phyloP scores from a whole-genome alignment of 2,113 vertebrate species.

The Plecotus auritus region DNA sequence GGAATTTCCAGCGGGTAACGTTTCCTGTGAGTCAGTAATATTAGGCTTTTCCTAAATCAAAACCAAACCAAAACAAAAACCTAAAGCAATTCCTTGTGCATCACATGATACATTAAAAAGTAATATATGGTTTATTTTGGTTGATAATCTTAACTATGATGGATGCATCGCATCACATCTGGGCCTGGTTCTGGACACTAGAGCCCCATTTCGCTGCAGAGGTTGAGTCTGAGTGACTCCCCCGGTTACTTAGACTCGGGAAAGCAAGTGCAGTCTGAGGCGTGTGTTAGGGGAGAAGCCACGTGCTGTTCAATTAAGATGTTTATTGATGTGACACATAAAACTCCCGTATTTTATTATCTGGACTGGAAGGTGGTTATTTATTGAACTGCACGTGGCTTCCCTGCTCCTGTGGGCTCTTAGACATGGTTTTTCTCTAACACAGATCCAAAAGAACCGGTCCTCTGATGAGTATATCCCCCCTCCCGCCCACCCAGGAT shows the following conservation, averaged over 20 bases:
- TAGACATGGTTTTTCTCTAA: background rate
- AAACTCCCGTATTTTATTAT: conserved; percentile 48
- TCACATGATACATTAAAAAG: background rate
- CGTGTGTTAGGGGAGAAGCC: background rate
- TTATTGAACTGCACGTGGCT: conserved; percentile 49
- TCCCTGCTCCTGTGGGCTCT: background rate
- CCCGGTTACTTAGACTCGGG: background rate
- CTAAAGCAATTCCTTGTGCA: background rate
- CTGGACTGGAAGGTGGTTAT: conserved; percentile 45
- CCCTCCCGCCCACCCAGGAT: background rate
- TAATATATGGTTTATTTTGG: background rate
- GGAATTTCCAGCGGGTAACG: accelerated
- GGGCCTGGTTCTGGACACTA: background rate
- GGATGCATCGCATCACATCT: too few relatives aligned
- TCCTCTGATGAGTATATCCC: background rate
- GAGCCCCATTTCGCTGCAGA: accelerated
- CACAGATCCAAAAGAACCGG: background rate
- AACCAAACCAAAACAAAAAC: background rate
- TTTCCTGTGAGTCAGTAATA: background rate
- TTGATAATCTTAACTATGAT: background rate
- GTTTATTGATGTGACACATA: conserved; percentile 39
- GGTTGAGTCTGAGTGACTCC: background rate
- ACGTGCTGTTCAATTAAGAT: conserved; percentile 53
- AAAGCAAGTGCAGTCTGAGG: background rate
- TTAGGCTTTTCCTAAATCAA: background rate